Base-by-base conservation (phyloP, 92 coral and sea anemone genomes). In the Parazoanthus darwini region DNA sequence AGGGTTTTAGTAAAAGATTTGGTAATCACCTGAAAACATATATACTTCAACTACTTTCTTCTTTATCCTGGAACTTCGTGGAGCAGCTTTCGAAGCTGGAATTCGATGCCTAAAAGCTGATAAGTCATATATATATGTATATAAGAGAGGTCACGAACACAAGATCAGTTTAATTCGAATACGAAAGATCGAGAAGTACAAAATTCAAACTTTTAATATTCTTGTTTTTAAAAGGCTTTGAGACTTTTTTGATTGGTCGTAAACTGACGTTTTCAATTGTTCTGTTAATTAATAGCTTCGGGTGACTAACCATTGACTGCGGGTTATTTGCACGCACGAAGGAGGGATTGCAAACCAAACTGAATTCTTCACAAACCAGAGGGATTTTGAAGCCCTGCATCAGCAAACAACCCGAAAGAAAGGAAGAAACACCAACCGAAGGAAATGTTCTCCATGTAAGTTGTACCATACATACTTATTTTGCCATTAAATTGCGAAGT, bases 241-340 rank as follows among this genome's bases (percentile, higher is more conserved):
- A 35, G 44, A 25, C 66, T 42, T 29, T 66, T 33, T 15, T 82
- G 73, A 82, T 65, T 46, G 73, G 74, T 39, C 51, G 86, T 42
- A 37, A 76, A 70, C 20, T 70, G 44, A 70, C 79, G 66, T 58
- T 33, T 79, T 25, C 79, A 26, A 84, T 84, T 84, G 87, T 84
- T 84, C 43, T 29, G 67, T 20, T 70, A 70, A 84, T 84, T 51
- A 44, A 39, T 23, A 73, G 87, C 72, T 84, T 48, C 87, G 43
- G 16, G 2, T 29, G 35, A 84, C 29, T 72, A 36, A 46, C 78
- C 38, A 72, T 25, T 80, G 85, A 80, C 35, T 11, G 37, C 71
- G 9, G 23, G 36, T 18, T 20, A 25, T 11, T 23, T 16, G 58
- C 84, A 56, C 84, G 72, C n/a, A 68, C 85, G 25, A 16, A 38